A percentile compares a stretch with the other conserved stretches of the same genome.
These are phyloP conservation scores for Actinernus sp. DNA, from an alignment of 92 coral and sea anemone genomes.

Conservation along the genomic window DNA sequence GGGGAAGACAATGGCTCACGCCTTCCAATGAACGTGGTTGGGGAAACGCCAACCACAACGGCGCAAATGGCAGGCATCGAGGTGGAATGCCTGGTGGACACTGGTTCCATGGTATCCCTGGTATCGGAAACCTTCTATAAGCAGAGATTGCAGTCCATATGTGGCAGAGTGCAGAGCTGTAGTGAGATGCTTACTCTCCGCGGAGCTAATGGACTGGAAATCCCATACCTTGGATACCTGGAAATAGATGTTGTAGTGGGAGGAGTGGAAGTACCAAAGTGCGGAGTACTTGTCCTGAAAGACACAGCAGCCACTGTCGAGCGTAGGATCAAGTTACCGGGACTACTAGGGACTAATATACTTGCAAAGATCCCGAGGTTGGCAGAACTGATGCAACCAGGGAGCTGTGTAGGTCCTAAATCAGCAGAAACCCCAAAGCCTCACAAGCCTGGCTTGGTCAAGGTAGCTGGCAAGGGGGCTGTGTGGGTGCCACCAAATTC, in stretches of 20 bases:
- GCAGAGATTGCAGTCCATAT: slow-evolving; percentile 9
- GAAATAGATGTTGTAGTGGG: slow-evolving; percentile 21
- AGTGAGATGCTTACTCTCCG: slow-evolving; percentile 11
- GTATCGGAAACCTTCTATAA: slow-evolving; percentile 21
- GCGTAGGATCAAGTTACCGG: slow-evolving; percentile 30
- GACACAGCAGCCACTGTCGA: slow-evolving; percentile 36
- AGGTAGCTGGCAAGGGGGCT: slow-evolving; percentile 10
- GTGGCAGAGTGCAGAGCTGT: slow-evolving; percentile 2
- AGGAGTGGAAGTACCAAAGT: slow-evolving; percentile 43
- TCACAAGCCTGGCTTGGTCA: not conserved
- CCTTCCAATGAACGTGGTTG: slow-evolving; percentile 7
- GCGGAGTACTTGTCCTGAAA: slow-evolving; percentile 51
- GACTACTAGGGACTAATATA: slow-evolving; percentile 61
- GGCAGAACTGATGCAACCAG: slow-evolving; percentile 19
- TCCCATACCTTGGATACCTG: slow-evolving; percentile 32
- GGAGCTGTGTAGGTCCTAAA: not conserved
- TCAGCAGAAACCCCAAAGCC: not conserved
- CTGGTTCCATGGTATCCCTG: slow-evolving; percentile 40
- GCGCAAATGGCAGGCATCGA: slow-evolving; percentile 19
- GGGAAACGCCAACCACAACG: slow-evolving; percentile 20
- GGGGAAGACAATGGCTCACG: slow-evolving; percentile 16
- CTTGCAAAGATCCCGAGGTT: slow-evolving; percentile 53
- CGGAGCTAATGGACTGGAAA: slow-evolving; percentile 31
- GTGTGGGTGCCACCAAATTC: slow-evolving; percentile 34
- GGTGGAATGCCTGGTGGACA: slow-evolving; percentile 22